Base-by-base conservation (phyloP, 1,140 invertebrate species). In the Palaemon carinicauda region DNA sequence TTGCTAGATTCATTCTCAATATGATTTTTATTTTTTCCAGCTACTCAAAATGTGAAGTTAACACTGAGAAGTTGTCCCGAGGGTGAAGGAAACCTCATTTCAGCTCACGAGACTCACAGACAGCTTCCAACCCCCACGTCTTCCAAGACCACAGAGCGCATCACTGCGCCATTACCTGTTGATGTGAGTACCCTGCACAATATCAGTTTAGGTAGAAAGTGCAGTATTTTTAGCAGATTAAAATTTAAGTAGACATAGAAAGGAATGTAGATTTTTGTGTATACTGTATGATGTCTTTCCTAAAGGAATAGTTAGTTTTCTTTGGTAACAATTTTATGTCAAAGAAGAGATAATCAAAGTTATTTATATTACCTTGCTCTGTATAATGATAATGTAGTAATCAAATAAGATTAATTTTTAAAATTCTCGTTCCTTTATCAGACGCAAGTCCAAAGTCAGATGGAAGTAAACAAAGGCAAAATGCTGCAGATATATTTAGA, bases 91-190 rank as follows among this genome's bases (percentile, higher is more conserved):
- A 56, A 52, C 17, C n/a, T 80, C 91, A 15, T 89, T 91, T 19
- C 90, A 91, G 77, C 90, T 91, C 0, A 89, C 91, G 65, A 91
- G 92, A 69, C 89, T 91, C 92, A 77, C 91, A 91, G 84, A 87
- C 92, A 82, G 90, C 92, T 82, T 90, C 91, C 73, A 90, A 90
- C 92, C 82, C 91, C 92, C 1, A 82, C 69, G 7, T 89, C 91
- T 54, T 91, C 91, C 10, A 92, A 88, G 51, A 79, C 91, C 65
- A 92, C 91, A 51, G 92, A 93, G 79, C 93, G 94, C 51, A 97
- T 98, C 88, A 98, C 97, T 19, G 96, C 94, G 19, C 97, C 97
- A 5, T 95, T 96, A 90, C 96, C 97, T 87, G 97, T 97, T 90
- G 96, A 97, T 93, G 96, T 97, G 92, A 91, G 91, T 90, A 31